Evolutionary conservation across 1,140 invertebrate genomes (phyloP), one percentile per base, ranked within the genome.

Genomic region (Aphelinus certus): DNA sequence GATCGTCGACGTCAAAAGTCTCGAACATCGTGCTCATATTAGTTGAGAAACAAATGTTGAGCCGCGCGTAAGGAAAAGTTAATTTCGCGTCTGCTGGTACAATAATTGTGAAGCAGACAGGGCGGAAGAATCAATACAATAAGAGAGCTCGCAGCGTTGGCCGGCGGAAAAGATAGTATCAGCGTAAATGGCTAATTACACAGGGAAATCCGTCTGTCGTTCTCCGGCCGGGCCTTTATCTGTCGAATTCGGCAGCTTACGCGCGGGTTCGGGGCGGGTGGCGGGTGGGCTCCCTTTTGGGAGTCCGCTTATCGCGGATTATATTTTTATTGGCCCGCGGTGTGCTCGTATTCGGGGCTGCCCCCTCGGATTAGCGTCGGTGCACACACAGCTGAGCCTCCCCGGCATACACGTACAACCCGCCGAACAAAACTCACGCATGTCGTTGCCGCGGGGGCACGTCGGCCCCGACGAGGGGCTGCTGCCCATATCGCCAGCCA

Each of bases 321-420:
- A 83, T 79, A 79, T 83, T 82, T 84, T 83, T 83, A 81, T 83
- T 80, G 76, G 67, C 73, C 51, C 63, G 75, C 73, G 71, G 79
- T 56, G 26, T 26, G 26, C 26, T 26, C 26, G 72, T 6, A 62
- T 48, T 68, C 55, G 7, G 43, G 56, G 48, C 60, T 3, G 53
- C n/a, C 68, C 67, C 49, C 57, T n/a, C 2, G 79, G 81, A 83
- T 84, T 84, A 84, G 76, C 69, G 56, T 6, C 57, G 46, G 69
- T 79, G 78, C 81, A 76, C 77, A 76, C 78, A 61, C 82, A 84
- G 80, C 81, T 84, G 81, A 82, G 76, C 49, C 75, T 69, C 75
- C 26, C 26, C 26, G 26, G 26, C 26, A 26, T 26, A 26, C 26
- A 26, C 26, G 26, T 26, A 26, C 26, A 26, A 26, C 26, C 26